Percentiles rank a stretch among this genome's conserved stretches.
phyloP scores from a whole-genome alignment of 1,140 invertebrate genomes.

The Cepaea nemoralis region DNA sequence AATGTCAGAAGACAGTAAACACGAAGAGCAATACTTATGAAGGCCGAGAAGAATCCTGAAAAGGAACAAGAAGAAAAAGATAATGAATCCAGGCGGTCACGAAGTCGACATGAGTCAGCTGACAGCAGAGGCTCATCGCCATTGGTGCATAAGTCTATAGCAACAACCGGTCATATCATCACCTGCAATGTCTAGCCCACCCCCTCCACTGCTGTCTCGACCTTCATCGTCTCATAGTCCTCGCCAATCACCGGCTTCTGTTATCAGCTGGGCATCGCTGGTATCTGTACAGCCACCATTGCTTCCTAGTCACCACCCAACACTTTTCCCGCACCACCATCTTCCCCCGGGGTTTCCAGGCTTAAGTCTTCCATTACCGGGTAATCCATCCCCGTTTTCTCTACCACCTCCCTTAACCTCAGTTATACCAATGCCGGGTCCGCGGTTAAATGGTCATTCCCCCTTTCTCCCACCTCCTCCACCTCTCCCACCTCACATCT shows the following conservation, averaged over 20 bases:
- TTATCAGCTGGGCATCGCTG: slow-evolving; percentile 31
- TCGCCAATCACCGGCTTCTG: slow-evolving; percentile 17
- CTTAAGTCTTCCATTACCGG: slow-evolving; percentile 64
- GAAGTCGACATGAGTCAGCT: neutral
- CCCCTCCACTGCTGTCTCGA: neutral
- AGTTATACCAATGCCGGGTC: slow-evolving; percentile 77
- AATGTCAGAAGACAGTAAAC: neutral
- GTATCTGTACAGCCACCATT: neutral
- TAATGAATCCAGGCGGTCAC: too few relatives aligned
- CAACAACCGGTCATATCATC: slow-evolving; percentile 19
- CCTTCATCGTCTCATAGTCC: slow-evolving; percentile 73
- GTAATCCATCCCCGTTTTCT: slow-evolving; percentile 51
- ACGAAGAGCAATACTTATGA: neutral
- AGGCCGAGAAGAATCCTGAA: neutral
- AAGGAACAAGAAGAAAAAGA: neutral
- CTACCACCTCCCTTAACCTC: slow-evolving; percentile 66
- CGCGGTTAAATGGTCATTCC: slow-evolving; percentile 73
- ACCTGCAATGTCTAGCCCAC: neutral
- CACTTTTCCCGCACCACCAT: slow-evolving; percentile 40
- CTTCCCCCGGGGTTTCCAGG: slow-evolving; percentile 47
- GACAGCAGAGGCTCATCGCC: slow-evolving; percentile 33
- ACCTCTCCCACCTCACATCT: slow-evolving; percentile 43
- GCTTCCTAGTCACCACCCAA: slow-evolving; percentile 1
- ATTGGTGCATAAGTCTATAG: slow-evolving; percentile 18
- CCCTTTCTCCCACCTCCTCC: slow-evolving; percentile 73